Base-by-base conservation (phyloP, 2,113 vertebrate genomes). In the Phrynocephalus versicolor region DNA sequence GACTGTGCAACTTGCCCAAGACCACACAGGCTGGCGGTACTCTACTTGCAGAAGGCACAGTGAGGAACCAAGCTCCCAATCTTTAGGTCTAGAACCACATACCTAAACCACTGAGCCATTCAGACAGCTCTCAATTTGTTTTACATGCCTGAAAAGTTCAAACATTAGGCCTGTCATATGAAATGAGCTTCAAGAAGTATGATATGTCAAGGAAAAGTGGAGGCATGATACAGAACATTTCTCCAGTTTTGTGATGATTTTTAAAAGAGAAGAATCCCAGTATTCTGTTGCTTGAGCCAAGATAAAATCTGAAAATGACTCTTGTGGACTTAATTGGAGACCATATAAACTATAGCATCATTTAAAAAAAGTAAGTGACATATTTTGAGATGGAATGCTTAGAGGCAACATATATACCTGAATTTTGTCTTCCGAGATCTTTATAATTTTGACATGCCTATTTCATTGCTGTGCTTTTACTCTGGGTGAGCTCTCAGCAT, bases 401-500 rank as follows among this genome's bases (percentile, higher is more conserved):
- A 30, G 74, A 87, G 19, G 35, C 8, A 30, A 83, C 71, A 83
- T 83, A 69, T 37, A 30, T 0, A 85, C 72, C 72, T 84, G 37
- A 73, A 87, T 79, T 45, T 21, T 84, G 15, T 75, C 87, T 39
- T 51, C 81, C 9, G 0, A 0, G 37, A 5, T 51, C 3, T 81
- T 77, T 69, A 35, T 84, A 79, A 81, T 89, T 89, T 86, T 87
- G 70, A 21, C 57, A 33, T 39, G 35, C 37, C 41, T 85, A 41
- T 90, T 87, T 75, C 72, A 87, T 88, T 86, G 19, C 81, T 77
- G 37, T 55, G 9, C 0, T 60, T 87, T 82, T 86, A 6, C n/a
- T 85, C 93, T 74, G 85, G 87, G 87, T 83, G 67, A 89, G 45
- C 67, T 85, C 57, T 88, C 86, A 71, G 75, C 51, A 77, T 78